phyloP scores from a whole-genome alignment of 1,140 invertebrate species.

The Gryon sp. region DNA sequence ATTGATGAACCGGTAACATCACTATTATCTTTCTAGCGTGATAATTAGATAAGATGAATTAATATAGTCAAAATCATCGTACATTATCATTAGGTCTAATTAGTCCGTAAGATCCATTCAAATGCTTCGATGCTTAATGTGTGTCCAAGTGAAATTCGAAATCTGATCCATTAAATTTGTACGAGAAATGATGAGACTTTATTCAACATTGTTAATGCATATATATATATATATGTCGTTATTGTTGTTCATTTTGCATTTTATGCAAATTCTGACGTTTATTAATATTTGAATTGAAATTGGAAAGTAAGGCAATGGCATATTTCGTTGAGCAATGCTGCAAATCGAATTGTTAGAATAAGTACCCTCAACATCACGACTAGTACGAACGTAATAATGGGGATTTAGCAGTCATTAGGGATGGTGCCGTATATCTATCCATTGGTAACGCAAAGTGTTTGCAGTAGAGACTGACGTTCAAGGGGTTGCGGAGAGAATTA shows the following conservation, averaged over 20 bases:
- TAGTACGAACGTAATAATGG: slow-evolving; percentile 68
- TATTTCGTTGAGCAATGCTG: slow-evolving; percentile 31
- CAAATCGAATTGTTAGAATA: slow-evolving; percentile 55
- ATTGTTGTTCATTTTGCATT: background rate
- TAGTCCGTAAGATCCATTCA: slow-evolving; percentile 18
- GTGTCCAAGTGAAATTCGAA: background rate
- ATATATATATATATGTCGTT: background rate
- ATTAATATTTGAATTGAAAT: slow-evolving; percentile 38
- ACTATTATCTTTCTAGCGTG: too few species aligned
- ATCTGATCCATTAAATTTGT: slow-evolving; percentile 19
- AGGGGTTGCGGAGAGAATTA: slow-evolving; percentile 44
- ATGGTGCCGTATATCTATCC: slow-evolving; percentile 68
- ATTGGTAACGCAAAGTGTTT: slow-evolving; percentile 71
- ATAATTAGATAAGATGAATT: too few species aligned
- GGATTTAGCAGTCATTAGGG: slow-evolving; percentile 71
- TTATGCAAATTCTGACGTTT: slow-evolving; percentile 5
- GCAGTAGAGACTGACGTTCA: slow-evolving; percentile 54
- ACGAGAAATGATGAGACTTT: too few species aligned
- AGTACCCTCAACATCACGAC: slow-evolving; percentile 50
- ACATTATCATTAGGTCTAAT: too few species aligned
- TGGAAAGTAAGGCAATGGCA: slow-evolving; percentile 8
- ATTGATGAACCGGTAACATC: too few species aligned
- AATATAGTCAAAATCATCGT: too few species aligned
- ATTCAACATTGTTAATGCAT: too few species aligned
- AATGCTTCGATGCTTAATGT: slow-evolving; percentile 3